A percentile compares a stretch with the other conserved stretches of the same genome.
Conservation (phyloP, 1,140 invertebrate genomes). For the Agrypnia vestita region DNA sequence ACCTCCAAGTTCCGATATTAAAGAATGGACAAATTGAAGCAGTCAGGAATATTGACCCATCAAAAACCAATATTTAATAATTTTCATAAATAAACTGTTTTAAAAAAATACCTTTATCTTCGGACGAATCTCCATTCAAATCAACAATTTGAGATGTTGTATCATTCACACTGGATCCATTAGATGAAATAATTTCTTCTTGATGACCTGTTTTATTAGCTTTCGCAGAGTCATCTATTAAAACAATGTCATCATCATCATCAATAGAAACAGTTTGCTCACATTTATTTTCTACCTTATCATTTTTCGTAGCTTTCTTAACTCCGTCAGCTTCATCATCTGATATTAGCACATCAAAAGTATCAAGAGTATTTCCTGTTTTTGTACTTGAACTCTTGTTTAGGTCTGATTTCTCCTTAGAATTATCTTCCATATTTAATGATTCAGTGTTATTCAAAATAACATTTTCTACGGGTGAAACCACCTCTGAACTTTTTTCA, state of each 20-base stretch:
- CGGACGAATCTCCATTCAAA: no score
- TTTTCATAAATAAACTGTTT: no score
- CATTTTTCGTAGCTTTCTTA: neutral
- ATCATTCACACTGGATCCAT: no score
- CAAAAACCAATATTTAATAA: no score
- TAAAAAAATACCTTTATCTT: no score
- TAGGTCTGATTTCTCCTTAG: neutral
- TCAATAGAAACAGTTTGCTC: conserved; percentile 26
- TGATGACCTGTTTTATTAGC: neutral
- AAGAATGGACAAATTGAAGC: no score
- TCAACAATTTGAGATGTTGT: no score
- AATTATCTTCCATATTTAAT: conserved; percentile 1
- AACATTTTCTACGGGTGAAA: neutral
- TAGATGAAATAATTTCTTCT: no score
- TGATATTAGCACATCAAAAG: conserved; percentile 29
- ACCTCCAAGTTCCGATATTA: no score
- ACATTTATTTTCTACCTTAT: neutral
- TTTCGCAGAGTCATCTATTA: conserved; percentile 37
- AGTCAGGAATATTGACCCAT: no score
- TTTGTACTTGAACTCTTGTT: neutral
- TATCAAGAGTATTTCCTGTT: neutral
- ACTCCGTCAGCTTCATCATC: conserved; percentile 33
- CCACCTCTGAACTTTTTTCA: neutral
- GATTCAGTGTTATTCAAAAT: neutral
- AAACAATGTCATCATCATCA: conserved; percentile 49